Evolutionary conservation across 1,140 invertebrate species (phyloP).

Genomic region (Ceratoteleas bidentatus): DNA sequence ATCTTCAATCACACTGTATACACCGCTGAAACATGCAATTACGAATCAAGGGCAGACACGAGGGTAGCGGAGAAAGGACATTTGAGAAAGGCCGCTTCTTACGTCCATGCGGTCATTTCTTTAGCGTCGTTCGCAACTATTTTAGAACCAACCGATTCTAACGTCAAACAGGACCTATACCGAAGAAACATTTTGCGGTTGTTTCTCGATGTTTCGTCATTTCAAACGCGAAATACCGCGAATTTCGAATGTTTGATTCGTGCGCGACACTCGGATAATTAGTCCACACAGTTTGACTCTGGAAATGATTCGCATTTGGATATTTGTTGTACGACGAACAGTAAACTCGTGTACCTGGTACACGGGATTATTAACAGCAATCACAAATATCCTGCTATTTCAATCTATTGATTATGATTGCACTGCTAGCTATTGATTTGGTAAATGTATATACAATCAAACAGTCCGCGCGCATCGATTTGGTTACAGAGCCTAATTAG

Average conservation of each 20-base stretch:
- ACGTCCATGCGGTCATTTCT: slow-evolving; percentile 27
- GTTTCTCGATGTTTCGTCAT: too few relatives aligned
- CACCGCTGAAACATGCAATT: slow-evolving; percentile 54
- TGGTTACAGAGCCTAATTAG: slow-evolving; percentile 61
- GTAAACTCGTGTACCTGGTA: slow-evolving; percentile 1
- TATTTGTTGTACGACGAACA: slow-evolving; percentile 10
- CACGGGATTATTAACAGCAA: slow-evolving; percentile 27
- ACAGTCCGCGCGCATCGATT: slow-evolving; percentile 39
- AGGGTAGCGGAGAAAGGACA: slow-evolving; percentile 39
- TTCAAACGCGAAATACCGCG: too few relatives aligned
- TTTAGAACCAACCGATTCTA: too few relatives aligned
- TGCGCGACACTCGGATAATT: too few relatives aligned
- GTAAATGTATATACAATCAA: slow-evolving; percentile 41
- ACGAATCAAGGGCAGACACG: slow-evolving; percentile 57
- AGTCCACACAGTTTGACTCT: too few relatives aligned
- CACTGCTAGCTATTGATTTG: slow-evolving; percentile 46
- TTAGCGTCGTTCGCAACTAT: not conserved
- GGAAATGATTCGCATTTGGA: slow-evolving; percentile 16
- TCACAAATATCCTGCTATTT: slow-evolving; percentile 31
- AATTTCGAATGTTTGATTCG: too few relatives aligned
- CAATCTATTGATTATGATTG: slow-evolving; percentile 52
- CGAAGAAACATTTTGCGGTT: too few relatives aligned
- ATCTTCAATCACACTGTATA: slow-evolving; percentile 66
- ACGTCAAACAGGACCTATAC: too few relatives aligned
- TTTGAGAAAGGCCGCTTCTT: slow-evolving; percentile 42